Evolutionary conservation across 2,888 invertebrate genomes (phyloP), one percentile per base, ranked within the genome.

Genomic region (Drosophila mettleri): DNA sequence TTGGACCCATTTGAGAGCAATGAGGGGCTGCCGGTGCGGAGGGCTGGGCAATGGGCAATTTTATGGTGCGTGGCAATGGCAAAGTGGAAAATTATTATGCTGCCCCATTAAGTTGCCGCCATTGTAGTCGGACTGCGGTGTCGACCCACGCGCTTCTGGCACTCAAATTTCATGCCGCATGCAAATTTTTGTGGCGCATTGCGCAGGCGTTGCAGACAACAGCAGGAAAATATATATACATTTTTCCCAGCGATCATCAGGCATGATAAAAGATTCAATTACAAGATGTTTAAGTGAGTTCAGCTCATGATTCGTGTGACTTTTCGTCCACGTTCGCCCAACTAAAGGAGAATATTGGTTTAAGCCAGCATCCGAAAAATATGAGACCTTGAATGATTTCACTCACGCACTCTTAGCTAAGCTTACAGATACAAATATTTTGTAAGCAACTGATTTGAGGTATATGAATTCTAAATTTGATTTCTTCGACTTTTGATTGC

Each of bases 31-130:
- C 12, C 36, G 14, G 8, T 9, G 22, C 12, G 14, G 4, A 5
- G 38, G 8, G 18, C 27, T 27, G 41, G 38, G 48, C 49, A 57
- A 20, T 38, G 61, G 46, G 70, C 60, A 72, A 69, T 73, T 81
- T 74, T 76, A 83, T 60, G 86, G 70, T 69, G 74, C 68, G 54
- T 65, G 64, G 76, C 74, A 70, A 65, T 69, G 78, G 81, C 71
- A 81, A 88, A 83, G 88, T 83, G 87, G 88, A 88, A 88, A 88
- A 83, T 83, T 82, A 83, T 83, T 82, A 62, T 85, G 69, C 65
- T 75, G 83, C 69, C 88, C 85, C 88, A 82, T 82, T 87, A 81
- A 75, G 80, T 76, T 87, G 86, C 48, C 58, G 20, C 48, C 83
- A 67, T 85, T 85, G 82, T 87, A 58, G 52, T 31, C 41, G 45